Percentiles rank a stretch among this genome's conserved stretches.
Evolutionary conservation across 2,113 vertebrate genomes (phyloP).

Genomic region (Urocolius indicus): DNA sequence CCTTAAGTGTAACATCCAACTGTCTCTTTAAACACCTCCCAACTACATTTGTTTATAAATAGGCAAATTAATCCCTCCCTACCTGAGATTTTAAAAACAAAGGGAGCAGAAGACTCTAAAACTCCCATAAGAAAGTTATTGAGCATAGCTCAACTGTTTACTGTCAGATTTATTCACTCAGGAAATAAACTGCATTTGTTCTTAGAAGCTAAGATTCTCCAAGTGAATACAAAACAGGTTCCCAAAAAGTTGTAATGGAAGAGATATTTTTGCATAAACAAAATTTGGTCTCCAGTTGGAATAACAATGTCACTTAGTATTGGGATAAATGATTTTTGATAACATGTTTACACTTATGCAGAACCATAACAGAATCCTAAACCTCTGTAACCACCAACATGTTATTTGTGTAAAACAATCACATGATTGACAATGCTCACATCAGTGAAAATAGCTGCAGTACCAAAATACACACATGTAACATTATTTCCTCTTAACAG

Average conservation of each 20-base stretch:
- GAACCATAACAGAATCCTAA: constrained; percentile 3
- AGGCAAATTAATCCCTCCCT: background rate
- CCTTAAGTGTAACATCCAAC: too few relatives aligned
- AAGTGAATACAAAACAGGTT: background rate
- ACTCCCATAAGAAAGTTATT: background rate
- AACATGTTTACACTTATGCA: background rate
- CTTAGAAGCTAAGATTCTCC: background rate
- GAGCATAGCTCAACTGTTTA: background rate
- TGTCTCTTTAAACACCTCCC: too few relatives aligned
- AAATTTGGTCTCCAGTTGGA: background rate
- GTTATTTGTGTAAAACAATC: background rate
- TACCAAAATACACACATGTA: background rate
- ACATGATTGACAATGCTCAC: background rate
- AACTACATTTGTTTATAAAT: background rate
- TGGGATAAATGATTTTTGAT: background rate
- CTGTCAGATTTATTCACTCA: background rate
- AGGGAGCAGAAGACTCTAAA: background rate
- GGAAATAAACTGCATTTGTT: background rate
- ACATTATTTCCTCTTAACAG: background rate
- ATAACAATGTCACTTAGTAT: background rate
- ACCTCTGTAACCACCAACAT: background rate
- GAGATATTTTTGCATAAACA: background rate
- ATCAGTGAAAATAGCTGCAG: background rate
- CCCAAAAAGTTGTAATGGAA: background rate
- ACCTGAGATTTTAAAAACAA: background rate